Conservation (phyloP, 2,888 invertebrate species). For the Piscicola geometra region DNA sequence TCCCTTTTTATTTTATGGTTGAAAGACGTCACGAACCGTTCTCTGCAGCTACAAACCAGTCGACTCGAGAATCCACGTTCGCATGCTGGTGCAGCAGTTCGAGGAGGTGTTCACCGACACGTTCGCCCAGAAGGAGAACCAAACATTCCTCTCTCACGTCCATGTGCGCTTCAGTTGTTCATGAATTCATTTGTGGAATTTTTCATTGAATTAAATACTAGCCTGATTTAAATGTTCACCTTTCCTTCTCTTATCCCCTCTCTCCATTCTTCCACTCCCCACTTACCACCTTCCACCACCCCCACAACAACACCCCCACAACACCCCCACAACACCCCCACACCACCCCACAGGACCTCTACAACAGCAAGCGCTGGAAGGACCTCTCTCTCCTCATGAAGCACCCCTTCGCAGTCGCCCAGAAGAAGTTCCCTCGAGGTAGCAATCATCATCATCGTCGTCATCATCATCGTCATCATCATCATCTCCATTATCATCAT, state of each 20-base stretch:
- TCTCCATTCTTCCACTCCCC: slow-evolving; percentile 55
- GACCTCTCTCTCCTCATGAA: slow-evolving; percentile 41
- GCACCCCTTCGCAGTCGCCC: background rate
- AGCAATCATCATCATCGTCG: background rate
- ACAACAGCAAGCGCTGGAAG: slow-evolving; percentile 47
- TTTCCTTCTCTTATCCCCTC: background rate
- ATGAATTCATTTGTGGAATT: slow-evolving; percentile 5
- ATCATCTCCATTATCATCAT: background rate
- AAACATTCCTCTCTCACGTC: slow-evolving; percentile 74
- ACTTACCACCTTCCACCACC: slow-evolving; percentile 69
- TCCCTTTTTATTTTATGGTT: no score
- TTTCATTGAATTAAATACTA: background rate
- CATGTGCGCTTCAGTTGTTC: slow-evolving; percentile 58
- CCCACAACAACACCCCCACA: slow-evolving; percentile 58
- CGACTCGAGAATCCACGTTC: slow-evolving; percentile 75
- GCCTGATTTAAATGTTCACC: no score
- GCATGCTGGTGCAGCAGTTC: slow-evolving; percentile 76
- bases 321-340: slow-evolving; percentile 49
- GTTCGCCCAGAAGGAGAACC: slow-evolving; percentile 75
- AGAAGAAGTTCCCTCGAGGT: slow-evolving; percentile 8
- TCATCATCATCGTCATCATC: background rate
- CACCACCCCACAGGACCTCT: background rate
- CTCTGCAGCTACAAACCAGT: slow-evolving; percentile 74
- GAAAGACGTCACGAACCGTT: no score
- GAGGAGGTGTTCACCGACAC: slow-evolving; percentile 70